Conservation (phyloP, 2,888 invertebrate species). For the Hemithea aestivaria region DNA sequence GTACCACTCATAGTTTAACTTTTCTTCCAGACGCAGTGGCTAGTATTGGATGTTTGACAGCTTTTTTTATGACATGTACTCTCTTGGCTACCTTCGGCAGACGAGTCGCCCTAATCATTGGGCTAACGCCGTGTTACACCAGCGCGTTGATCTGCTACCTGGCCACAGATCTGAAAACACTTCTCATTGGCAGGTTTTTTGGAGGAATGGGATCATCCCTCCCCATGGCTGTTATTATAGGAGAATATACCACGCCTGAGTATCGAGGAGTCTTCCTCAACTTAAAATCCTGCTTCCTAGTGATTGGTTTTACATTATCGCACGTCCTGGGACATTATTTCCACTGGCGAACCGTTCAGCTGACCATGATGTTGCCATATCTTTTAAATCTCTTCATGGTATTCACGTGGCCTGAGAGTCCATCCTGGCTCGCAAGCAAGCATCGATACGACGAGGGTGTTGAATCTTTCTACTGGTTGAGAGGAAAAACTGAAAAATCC, state of each 20-base stretch:
- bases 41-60: too few relatives aligned
- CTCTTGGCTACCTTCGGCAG: too few relatives aligned
- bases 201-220: too few relatives aligned
- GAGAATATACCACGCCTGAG: constrained; percentile 52
- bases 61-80: too few relatives aligned
- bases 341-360: constrained; percentile 44
- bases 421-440: constrained; percentile 74
- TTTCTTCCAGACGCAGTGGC: too few relatives aligned
- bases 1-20: too few relatives aligned
- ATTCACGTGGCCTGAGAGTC: constrained; percentile 78
- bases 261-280: constrained; percentile 53
- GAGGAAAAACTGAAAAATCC: constrained; percentile 51
- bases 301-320: constrained; percentile 40
- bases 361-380: constrained; percentile 37
- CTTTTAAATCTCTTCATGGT: constrained; percentile 41
- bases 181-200: too few relatives aligned
- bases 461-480: constrained; percentile 66
- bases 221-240: constrained; percentile 42
- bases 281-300: constrained; percentile 46
- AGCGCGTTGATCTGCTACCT: too few relatives aligned
- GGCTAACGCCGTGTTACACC: too few relatives aligned
- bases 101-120: too few relatives aligned
- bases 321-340: constrained; percentile 40
- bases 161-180: too few relatives aligned
- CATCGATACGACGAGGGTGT: constrained; percentile 65